Evolutionary conservation across 2,113 vertebrate genomes (phyloP), one percentile per base, ranked within the genome.

Genomic region (Murina feae): DNA sequence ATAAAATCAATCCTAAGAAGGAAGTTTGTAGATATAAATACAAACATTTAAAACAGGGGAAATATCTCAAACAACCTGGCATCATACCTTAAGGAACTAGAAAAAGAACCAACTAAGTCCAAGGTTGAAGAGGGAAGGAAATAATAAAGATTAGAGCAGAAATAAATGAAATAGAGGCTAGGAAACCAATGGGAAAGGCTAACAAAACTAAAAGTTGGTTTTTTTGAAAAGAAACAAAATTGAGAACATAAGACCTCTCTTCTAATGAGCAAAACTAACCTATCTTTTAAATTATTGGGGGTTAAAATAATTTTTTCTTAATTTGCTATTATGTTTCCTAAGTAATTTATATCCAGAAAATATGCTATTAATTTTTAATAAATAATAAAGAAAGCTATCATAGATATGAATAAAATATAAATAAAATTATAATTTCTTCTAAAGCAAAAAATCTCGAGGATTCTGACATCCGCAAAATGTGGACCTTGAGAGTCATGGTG

Each of bases 331-430:
- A 47, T 78, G 13, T 68, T 86, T 91, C 44, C 91, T 75, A 95
- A 75, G 72, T 51, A 95, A 90, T 74, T 88, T 79, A 79, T 72
- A 85, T 72, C 37, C 10, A 72, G 55, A 78, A 95, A 91, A 86
- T 39, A 89, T 32, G 65, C 37, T 66, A 53, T 63, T 55, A 80
- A n/a, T 53, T 76, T 44, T 21, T 66, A 30, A 10, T 44, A 93
- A 86, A 44, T 80, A 69, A 60, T 23, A 91, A 92, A 84, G 17
- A 21, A 82, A 89, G 69, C 39, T 83, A 72, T 32, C 25, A 39
- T 80, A 82, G 72, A 25, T 68, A 87, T 81, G 32, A 86, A 71
- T 65, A 69, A 89, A 84, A 86, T 82, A 72, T 53, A 78, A 71
- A n/a, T 42, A 63, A 60, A 90, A 66, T 37, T 49, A 42, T 51